Conservation (phyloP, 2,888 invertebrate species). For the Conistra vaccinii region DNA sequence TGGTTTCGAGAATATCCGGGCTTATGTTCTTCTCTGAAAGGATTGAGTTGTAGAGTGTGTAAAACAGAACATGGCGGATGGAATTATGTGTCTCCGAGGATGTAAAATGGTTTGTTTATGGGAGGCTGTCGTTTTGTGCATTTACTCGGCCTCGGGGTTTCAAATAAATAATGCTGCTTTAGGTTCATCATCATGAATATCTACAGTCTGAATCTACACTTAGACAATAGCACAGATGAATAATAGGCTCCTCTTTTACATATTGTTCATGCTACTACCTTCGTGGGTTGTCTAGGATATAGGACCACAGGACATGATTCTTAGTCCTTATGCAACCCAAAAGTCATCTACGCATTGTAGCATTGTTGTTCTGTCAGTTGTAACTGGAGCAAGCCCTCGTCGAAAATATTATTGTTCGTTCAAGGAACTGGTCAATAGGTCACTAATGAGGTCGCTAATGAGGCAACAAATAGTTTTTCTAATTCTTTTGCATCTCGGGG, state of each 20-base stretch:
- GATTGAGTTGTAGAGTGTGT: slow-evolving; percentile 17
- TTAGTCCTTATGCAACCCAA: not conserved
- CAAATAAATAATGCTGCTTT: not conserved
- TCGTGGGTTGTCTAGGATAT: not conserved
- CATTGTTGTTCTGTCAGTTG: not conserved
- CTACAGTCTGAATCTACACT: not conserved
- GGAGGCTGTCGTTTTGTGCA: not conserved
- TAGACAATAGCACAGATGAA: too few relatives aligned
- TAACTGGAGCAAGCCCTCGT: not conserved
- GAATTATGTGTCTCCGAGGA: slow-evolving; percentile 6
- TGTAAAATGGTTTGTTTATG: not conserved
- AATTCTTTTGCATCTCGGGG: not conserved
- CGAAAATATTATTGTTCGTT: not conserved
- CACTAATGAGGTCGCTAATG: slow-evolving; percentile 11
- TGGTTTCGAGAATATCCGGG: slow-evolving; percentile 24
- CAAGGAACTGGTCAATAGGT: slow-evolving; percentile 1
- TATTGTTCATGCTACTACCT: too few relatives aligned
- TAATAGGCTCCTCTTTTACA: not conserved
- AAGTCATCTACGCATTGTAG: not conserved
- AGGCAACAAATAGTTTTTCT: not conserved
- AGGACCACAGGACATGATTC: not conserved
- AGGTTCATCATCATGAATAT: not conserved
- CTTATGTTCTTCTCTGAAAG: slow-evolving; percentile 5
- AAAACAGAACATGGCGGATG: not conserved
- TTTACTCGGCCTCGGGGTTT: not conserved